A percentile compares a stretch with the other conserved stretches of the same genome.
Evolutionary conservation across 53 echinoderm and acorn worm species (phyloP).

Genomic region (Paracentrotus lividus): DNA sequence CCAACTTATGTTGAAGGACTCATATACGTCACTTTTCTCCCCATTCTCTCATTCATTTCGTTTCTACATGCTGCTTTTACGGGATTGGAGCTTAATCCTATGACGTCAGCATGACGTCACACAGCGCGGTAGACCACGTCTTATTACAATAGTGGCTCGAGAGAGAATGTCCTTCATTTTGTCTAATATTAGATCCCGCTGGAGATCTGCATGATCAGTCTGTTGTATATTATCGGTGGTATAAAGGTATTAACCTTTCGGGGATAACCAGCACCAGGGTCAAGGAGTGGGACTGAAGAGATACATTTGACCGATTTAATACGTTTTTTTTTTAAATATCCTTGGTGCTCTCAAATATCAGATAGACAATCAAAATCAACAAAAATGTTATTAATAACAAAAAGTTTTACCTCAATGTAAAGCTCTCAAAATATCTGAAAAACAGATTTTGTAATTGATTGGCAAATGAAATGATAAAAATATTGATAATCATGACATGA

Average conservation of each 20-base stretch:
- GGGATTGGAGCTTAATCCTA: slow-evolving; percentile 23
- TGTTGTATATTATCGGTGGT: neutral
- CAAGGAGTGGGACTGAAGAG: neutral
- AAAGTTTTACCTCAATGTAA: too few species aligned
- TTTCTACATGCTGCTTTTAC: slow-evolving; percentile 6
- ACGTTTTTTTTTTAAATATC: neutral
- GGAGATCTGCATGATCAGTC: neutral
- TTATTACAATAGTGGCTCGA: slow-evolving; percentile 11
- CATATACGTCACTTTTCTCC: neutral
- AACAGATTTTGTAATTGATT: too few species aligned
- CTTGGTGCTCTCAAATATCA: neutral
- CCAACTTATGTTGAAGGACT: neutral
- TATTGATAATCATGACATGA: too few species aligned
- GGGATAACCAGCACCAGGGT: neutral
- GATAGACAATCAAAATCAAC: neutral
- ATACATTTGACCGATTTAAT: neutral
- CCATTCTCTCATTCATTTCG: neutral
- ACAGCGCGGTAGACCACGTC: neutral
- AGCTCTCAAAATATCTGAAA: too few species aligned
- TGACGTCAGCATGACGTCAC: slow-evolving; percentile 23
- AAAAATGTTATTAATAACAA: too few species aligned
- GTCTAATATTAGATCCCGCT: slow-evolving; percentile 12
- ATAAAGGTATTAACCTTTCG: neutral
- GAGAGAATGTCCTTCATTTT: neutral
- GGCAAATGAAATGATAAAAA: too few species aligned